These are phyloP conservation scores for Drosophila carrolli DNA, from an alignment of 1,140 invertebrate species.

Conservation along the genomic window DNA sequence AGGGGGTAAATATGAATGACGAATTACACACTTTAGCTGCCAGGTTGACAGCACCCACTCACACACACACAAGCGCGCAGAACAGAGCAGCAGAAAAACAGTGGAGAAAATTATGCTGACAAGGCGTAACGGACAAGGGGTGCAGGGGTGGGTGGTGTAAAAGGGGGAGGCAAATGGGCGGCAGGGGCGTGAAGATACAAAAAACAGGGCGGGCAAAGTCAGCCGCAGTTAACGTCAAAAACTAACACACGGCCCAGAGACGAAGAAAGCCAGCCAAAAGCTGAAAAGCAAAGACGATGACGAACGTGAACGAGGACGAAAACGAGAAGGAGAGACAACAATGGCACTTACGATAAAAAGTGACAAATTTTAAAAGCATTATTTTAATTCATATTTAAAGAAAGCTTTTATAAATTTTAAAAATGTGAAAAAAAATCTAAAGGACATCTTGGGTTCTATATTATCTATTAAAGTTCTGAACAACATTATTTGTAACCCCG, in stretches of 20 bases:
- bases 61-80: not conserved
- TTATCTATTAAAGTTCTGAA: too few relatives aligned
- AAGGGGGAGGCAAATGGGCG: constrained; percentile 1
- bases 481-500: too few relatives aligned
- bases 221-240: constrained; percentile 71
- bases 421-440: too few relatives aligned
- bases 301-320: constrained; percentile 19
- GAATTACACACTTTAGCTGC: constrained; percentile 77
- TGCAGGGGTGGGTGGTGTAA: not conserved
- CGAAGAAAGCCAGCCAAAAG: constrained; percentile 52
- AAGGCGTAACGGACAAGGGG: constrained; percentile 43
- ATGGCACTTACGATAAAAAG: constrained; percentile 3
- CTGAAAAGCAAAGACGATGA: constrained; percentile 60
- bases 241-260: constrained; percentile 47
- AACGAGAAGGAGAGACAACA: constrained; percentile 14
- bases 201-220: constrained; percentile 49
- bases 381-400: too few relatives aligned
- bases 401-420: too few relatives aligned
- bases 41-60: constrained; percentile 63
- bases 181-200: constrained; percentile 26
- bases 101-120: constrained; percentile 73
- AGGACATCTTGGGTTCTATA: too few relatives aligned
- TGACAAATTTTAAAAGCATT: not conserved
- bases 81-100: constrained; percentile 17
- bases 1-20: constrained; percentile 69